Evolutionary conservation across 1,140 invertebrate species (phyloP).

Genomic region (Pogonus chalceus): DNA sequence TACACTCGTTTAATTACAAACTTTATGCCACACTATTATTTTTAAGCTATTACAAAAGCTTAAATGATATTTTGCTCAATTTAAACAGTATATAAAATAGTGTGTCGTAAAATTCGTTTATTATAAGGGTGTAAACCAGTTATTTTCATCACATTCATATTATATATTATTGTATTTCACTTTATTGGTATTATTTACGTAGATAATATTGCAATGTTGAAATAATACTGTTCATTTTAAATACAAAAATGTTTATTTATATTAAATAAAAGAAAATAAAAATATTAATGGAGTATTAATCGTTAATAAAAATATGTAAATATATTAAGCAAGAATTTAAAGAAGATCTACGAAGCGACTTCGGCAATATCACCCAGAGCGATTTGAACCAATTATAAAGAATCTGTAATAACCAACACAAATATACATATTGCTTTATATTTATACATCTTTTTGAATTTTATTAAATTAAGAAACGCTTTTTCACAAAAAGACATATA

Average conservation of each 20-base stretch:
- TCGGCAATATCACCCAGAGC: background rate
- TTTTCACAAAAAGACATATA: too few species aligned
- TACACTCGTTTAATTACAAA: too few species aligned
- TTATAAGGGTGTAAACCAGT: too few species aligned
- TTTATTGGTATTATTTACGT: background rate
- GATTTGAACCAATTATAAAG: background rate
- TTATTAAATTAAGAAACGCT: too few species aligned
- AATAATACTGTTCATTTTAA: conserved; percentile 8
- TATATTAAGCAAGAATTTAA: background rate
- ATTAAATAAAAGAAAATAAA: conserved; percentile 4
- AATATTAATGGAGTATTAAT: background rate
- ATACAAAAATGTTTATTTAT: conserved; percentile 6
- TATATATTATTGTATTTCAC: background rate
- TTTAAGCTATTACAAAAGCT: too few species aligned
- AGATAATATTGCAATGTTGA: background rate
- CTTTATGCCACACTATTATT: too few species aligned
- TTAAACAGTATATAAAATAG: too few species aligned
- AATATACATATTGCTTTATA: too few species aligned
- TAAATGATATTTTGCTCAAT: too few species aligned
- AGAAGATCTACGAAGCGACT: background rate
- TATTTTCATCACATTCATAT: background rate
- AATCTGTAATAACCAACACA: background rate
- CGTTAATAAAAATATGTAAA: background rate
- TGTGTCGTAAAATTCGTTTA: too few species aligned
- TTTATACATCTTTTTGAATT: too few species aligned